These are phyloP conservation scores for Myrmecobius fasciatus DNA, from an alignment of 2,113 vertebrate species.

Conservation along the genomic window DNA sequence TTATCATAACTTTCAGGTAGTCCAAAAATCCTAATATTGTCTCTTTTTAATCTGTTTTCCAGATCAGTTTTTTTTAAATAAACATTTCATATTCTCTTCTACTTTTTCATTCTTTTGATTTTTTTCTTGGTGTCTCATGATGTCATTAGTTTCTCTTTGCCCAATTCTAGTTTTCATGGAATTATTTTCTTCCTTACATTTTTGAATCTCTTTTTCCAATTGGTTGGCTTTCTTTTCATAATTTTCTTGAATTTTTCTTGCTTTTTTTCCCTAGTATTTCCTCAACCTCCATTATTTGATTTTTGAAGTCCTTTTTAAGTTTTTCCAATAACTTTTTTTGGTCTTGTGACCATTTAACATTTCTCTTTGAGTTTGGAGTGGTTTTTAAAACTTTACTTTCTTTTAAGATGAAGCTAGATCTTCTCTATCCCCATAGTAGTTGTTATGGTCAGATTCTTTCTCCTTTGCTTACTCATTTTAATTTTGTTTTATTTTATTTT, in stretches of 20 bases:
- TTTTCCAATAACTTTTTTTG: background rate
- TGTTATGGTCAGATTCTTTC: background rate
- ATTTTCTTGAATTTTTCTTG: background rate
- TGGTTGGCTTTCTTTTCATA: background rate
- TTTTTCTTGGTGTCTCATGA: background rate
- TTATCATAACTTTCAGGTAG: background rate
- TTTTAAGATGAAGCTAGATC: too few relatives aligned
- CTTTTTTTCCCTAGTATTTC: background rate
- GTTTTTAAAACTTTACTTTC: background rate
- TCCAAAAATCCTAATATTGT: background rate
- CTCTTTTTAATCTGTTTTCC: background rate
- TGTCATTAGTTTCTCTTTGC: background rate
- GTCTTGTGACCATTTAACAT: background rate
- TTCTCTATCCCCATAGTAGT: too few relatives aligned
- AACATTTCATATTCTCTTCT: background rate
- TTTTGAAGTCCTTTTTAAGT: background rate
- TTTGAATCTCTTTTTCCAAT: background rate
- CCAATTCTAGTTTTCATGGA: background rate
- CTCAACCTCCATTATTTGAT: background rate
- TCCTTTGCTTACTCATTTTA: too few relatives aligned
- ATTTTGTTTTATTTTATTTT: background rate
- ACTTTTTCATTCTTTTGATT: too few relatives aligned
- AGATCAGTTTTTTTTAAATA: background rate
- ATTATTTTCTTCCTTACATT: background rate
- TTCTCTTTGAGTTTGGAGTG: background rate